Percentiles rank a stretch among this genome's conserved stretches.
phyloP scores from a whole-genome alignment of 2,113 vertebrate genomes.

The Ceyx melanurus region DNA sequence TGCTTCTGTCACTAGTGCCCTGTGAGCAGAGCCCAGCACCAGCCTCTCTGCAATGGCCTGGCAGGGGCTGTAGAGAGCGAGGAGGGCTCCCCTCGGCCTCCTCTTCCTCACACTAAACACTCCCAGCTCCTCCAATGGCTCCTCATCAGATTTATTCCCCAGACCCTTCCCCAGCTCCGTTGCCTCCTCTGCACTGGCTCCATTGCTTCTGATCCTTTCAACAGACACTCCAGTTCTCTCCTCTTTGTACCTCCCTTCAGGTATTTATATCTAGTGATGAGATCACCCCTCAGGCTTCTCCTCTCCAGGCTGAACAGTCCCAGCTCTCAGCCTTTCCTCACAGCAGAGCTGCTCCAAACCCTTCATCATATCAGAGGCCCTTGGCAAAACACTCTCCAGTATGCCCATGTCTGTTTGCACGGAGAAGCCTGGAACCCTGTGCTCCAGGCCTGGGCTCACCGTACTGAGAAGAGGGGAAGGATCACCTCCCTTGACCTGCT shows the following conservation, averaged over 20 bases:
- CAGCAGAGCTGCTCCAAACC: neutral
- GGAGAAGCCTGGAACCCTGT: neutral
- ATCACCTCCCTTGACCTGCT: neutral
- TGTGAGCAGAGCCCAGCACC: too few species aligned
- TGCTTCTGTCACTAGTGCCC: too few species aligned
- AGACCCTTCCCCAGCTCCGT: too few species aligned
- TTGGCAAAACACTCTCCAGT: rapidly evolving
- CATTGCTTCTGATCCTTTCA: neutral
- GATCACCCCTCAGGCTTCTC: neutral
- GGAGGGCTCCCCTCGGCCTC: too few species aligned
- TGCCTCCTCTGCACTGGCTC: too few species aligned
- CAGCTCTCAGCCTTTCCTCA: neutral
- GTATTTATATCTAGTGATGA: neutral
- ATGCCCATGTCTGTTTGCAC: rapidly evolving
- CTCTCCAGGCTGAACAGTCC: neutral
- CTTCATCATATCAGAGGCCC: neutral
- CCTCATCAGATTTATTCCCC: too few species aligned
- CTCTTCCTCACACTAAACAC: too few species aligned
- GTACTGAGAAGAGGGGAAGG: neutral
- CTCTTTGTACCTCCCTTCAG: neutral
- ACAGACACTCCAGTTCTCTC: neutral
- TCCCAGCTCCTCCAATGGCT: too few species aligned
- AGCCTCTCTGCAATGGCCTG: too few species aligned
- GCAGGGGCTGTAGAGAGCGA: too few species aligned
- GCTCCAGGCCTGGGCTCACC: neutral